Percentiles rank a stretch among this genome's conserved stretches.
These are phyloP conservation scores for Notolabrus celidotus DNA, from an alignment of 2,797 vertebrate genomes.

Conservation along the genomic window DNA sequence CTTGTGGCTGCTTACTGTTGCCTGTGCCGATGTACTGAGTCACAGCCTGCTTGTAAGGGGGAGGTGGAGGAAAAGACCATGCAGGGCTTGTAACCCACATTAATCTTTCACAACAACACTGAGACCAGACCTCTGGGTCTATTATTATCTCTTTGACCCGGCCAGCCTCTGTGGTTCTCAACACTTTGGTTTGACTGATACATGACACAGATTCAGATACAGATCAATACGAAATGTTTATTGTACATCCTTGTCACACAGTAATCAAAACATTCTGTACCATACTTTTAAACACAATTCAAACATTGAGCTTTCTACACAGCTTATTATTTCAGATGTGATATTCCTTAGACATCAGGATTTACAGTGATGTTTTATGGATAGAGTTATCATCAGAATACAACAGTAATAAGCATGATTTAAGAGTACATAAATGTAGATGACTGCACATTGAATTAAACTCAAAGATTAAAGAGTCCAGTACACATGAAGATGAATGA, in stretches of 20 bases:
- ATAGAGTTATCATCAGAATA: constrained; percentile 13
- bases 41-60: constrained; percentile 39
- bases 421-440: constrained; percentile 17
- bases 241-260: constrained; percentile 34
- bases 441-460: constrained; percentile 1
- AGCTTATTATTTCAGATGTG: constrained; percentile 18
- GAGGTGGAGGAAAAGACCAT: constrained; percentile 34
- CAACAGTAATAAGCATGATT: constrained; percentile 20
- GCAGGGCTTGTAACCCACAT: constrained; percentile 53
- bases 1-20: constrained; percentile 42
- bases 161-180: constrained; percentile 21
- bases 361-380: constrained; percentile 24
- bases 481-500: constrained; percentile 33
- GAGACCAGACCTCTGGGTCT: constrained; percentile 61
- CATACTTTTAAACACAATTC: constrained; percentile 23
- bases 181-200: constrained; percentile 9
- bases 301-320: constrained; percentile 11
- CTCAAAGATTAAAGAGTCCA: constrained; percentile 5
- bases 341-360: too few relatives aligned
- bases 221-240: constrained; percentile 51
- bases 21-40: constrained; percentile 41
- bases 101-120: constrained; percentile 63
- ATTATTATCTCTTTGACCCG: constrained; percentile 69
- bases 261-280: constrained; percentile 18
- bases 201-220: constrained; percentile 28